Percentiles rank a stretch among this genome's conserved stretches.
These are phyloP conservation scores for Thysanoteuthis rhombus DNA, from an alignment of 2,888 invertebrate species.

Conservation along the genomic window DNA sequence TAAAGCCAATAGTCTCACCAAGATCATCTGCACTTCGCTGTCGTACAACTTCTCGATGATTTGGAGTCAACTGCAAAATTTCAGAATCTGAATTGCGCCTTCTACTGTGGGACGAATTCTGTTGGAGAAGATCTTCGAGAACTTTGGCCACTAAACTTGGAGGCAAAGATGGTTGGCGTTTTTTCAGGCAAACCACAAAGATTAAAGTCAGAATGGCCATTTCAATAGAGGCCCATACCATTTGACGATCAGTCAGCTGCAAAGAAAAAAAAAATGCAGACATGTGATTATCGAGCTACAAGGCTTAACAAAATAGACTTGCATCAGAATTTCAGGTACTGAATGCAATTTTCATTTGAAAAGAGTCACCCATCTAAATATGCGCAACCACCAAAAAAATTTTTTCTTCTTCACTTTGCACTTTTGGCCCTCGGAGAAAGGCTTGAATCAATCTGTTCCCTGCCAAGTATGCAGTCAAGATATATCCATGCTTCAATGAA, in stretches of 20 bases:
- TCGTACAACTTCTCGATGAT: conserved; percentile 14
- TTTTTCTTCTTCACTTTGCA: too few relatives aligned
- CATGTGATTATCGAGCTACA: too few relatives aligned
- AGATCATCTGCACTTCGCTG: conserved; percentile 24
- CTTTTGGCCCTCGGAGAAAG: too few relatives aligned
- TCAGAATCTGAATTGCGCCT: conserved; percentile 16
- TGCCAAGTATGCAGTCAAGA: too few relatives aligned
- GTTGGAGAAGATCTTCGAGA: conserved; percentile 14
- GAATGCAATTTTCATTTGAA: too few relatives aligned
- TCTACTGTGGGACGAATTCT: background rate
- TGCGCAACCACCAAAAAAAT: too few relatives aligned
- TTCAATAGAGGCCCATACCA: conserved; percentile 47
- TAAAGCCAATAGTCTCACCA: background rate
- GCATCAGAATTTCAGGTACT: too few relatives aligned
- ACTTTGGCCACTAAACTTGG: conserved; percentile 13
- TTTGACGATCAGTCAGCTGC: conserved; percentile 50
- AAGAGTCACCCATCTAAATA: too few relatives aligned
- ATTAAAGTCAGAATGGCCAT: conserved; percentile 42
- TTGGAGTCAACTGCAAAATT: background rate
- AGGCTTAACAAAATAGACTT: too few relatives aligned
- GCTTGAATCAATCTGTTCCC: too few relatives aligned
- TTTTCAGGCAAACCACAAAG: conserved; percentile 39
- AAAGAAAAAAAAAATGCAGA: conserved; percentile 16
- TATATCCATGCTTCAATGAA: too few relatives aligned
- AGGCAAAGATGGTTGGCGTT: background rate